Conservation (phyloP, 2,888 invertebrate genomes). For the Orchesellides sinensis region DNA sequence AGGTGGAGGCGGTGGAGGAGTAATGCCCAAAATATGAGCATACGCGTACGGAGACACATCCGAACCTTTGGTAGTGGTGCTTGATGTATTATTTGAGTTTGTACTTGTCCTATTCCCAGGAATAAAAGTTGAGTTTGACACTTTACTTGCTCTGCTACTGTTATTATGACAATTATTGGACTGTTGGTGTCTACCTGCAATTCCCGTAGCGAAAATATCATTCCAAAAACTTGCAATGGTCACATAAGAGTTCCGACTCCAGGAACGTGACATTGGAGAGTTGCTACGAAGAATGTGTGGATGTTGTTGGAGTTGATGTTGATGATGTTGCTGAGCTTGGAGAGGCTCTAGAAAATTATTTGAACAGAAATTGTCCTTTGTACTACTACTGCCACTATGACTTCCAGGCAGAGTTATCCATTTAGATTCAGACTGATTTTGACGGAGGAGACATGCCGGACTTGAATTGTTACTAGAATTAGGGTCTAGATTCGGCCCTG, state of each 20-base stretch:
- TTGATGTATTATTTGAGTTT: slow-evolving; percentile 60
- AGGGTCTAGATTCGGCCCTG: slow-evolving; percentile 66
- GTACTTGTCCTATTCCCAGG: slow-evolving; percentile 64
- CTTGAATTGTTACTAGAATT: slow-evolving; percentile 72
- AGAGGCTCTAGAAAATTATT: slow-evolving; percentile 50
- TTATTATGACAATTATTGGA: slow-evolving; percentile 67
- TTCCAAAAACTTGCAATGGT: slow-evolving; percentile 74
- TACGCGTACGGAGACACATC: slow-evolving; percentile 75
- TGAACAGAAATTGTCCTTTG: slow-evolving; percentile 68
- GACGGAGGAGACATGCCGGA: slow-evolving; percentile 74
- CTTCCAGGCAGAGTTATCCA: slow-evolving; percentile 62
- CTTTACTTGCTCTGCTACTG: slow-evolving; percentile 57
- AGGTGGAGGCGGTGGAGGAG: slow-evolving; percentile 62
- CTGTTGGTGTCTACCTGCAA: slow-evolving; percentile 57
- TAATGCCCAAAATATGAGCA: slow-evolving; percentile 70
- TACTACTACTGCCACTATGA: slow-evolving; percentile 51
- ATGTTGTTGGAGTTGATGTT: slow-evolving; percentile 21
- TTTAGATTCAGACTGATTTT: slow-evolving; percentile 68
- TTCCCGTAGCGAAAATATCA: slow-evolving; percentile 71
- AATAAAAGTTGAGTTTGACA: slow-evolving; percentile 65
- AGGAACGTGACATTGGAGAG: slow-evolving; percentile 64
- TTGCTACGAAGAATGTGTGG: slow-evolving; percentile 56
- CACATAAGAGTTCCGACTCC: slow-evolving; percentile 73
- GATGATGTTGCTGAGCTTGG: slow-evolving; percentile 37
- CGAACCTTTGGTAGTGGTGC: slow-evolving; percentile 69